phyloP scores from a whole-genome alignment of 2,888 invertebrate genomes.

The Litoditis marina region DNA sequence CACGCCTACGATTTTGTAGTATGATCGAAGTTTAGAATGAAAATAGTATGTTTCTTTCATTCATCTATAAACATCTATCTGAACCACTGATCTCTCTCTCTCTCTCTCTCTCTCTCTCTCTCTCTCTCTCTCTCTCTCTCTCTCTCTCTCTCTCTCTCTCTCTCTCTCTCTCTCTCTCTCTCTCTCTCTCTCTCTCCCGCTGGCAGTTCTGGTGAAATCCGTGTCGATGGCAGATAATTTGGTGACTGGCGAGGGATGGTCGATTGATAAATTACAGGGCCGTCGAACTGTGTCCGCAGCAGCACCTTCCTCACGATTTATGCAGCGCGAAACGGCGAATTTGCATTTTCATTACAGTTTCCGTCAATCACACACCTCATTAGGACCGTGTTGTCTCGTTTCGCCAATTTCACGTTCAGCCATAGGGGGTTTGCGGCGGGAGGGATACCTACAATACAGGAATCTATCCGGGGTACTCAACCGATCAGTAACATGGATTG shows the following conservation, averaged over 20 bases:
- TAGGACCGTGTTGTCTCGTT: too few relatives aligned
- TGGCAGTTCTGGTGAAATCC: too few relatives aligned
- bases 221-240: too few relatives aligned
- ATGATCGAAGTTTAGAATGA: not conserved
- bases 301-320: conserved; percentile 10
- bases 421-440: too few relatives aligned
- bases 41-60: not conserved
- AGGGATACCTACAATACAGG: too few relatives aligned
- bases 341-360: conserved; percentile 16
- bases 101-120: not conserved
- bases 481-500: too few relatives aligned
- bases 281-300: not conserved
- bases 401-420: too few relatives aligned
- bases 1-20: not conserved
- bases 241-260: too few relatives aligned
- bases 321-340: conserved; percentile 16
- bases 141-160: not conserved
- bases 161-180: not conserved
- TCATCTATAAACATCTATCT: not conserved
- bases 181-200: not conserved
- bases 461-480: too few relatives aligned
- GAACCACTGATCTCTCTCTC: not conserved
- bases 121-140: too few relatives aligned
- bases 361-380: conserved; percentile 10
- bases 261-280: conserved; percentile 18